phyloP scores from a whole-genome alignment of 2,113 vertebrate species.

The Egretta garzetta region DNA sequence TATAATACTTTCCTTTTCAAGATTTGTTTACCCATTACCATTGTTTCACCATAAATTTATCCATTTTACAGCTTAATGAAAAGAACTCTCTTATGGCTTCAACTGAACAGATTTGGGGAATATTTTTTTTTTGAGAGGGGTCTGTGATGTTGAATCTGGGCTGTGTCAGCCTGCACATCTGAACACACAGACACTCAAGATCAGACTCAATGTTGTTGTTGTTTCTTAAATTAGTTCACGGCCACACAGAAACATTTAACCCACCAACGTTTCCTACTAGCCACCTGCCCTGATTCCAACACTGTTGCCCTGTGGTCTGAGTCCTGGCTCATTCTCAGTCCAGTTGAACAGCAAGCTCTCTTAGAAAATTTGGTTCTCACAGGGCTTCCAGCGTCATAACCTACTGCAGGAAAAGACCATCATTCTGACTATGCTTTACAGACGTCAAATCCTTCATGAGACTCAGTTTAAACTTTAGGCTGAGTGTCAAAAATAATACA shows the following conservation, averaged over 20 bases:
- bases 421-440: conserved; percentile 15
- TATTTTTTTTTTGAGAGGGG: rapidly evolving
- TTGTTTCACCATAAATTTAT: conserved; percentile 9
- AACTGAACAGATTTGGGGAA: background rate
- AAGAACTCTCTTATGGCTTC: background rate
- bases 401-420: conserved; percentile 30
- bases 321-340: background rate
- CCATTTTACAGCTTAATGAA: background rate
- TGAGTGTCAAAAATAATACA: conserved; percentile 57
- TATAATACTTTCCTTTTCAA: background rate
- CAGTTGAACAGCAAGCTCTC: background rate
- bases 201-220: background rate
- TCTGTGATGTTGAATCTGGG: background rate
- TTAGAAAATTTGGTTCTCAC: conserved; percentile 34
- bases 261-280: background rate
- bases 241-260: background rate
- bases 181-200: background rate
- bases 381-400: background rate
- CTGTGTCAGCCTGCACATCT: background rate
- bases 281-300: background rate
- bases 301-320: background rate
- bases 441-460: conserved; percentile 29
- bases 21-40: background rate
- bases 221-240: background rate
- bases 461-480: conserved; percentile 38